Base-by-base conservation (phyloP, 2,888 invertebrate species). In the Cabera pusaria region DNA sequence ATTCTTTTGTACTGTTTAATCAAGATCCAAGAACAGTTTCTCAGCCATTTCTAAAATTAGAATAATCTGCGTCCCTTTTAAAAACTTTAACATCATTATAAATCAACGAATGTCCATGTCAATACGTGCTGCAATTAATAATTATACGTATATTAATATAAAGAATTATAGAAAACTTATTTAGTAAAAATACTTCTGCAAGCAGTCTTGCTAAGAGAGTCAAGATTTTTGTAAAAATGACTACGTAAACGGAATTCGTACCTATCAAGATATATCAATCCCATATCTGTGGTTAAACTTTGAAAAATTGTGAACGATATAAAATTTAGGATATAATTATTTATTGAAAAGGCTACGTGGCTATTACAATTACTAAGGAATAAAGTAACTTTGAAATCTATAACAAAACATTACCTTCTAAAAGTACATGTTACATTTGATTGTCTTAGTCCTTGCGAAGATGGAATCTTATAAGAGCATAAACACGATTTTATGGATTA, bases 161-260 rank as follows among this genome's bases (percentile, higher is more conserved):
- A 44, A 41, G 44, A 56, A 54, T 49, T 52, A 50, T 32, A 38
- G 36, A 42, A 54, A 60, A 58, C 54, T 64, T 56, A 48, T 63
- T 56, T 60, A 54, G 57, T 50, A 64, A 71, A 63, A 41, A 62
- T 64, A 66, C 7, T 54, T 55, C 59, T 67, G 66, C 72, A 77
- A 74, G 78, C 77, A 78, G 76, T 78, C 78, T 74, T 75, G 59
- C 64, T 55, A 53, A 39, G 42, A 54, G 48, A 51, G 43, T 36
- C 45, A 39, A 20, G 16, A 27, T 21, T 27, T 11, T 28, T 5
- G 26, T 26, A 23, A 20, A 37, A 20, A 24, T 20, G 5, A 7
- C 20, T 24, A 12, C 5, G 10, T 25, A 17, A 22, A 29, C 21
- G 3, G 8, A 29, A 8, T 14, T 2, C 5, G 11, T 24, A 17